phyloP scores from a whole-genome alignment of 2,797 vertebrate genomes.

The Orientallactaga sibirica region DNA sequence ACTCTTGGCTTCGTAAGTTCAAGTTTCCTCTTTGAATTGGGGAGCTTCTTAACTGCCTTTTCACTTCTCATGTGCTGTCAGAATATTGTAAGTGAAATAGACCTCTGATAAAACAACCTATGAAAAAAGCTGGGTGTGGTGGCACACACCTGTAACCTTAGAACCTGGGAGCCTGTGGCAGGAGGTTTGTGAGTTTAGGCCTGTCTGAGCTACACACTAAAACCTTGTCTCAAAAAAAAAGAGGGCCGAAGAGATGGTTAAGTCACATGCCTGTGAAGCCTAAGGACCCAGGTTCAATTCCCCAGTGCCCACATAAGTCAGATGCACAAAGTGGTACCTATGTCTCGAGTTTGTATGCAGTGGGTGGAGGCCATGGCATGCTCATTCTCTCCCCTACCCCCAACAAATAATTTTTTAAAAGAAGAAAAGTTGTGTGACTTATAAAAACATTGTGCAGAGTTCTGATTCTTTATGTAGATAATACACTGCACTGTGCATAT shows the following conservation, averaged over 20 bases:
- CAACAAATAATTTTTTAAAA: too few relatives aligned
- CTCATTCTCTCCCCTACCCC: too few relatives aligned
- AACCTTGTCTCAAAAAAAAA: background rate
- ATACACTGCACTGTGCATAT: background rate
- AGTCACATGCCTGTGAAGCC: too few relatives aligned
- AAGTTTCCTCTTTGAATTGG: background rate
- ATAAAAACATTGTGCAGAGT: background rate
- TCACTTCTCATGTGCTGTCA: slow-evolving; percentile 2
- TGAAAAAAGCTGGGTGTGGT: background rate
- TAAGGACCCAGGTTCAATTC: too few relatives aligned
- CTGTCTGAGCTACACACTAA: background rate
- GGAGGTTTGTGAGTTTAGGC: background rate
- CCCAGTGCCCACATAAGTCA: too few relatives aligned
- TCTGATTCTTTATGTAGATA: slow-evolving; percentile 17
- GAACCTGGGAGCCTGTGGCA: background rate
- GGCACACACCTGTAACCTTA: background rate
- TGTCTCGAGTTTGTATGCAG: too few relatives aligned
- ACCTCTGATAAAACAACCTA: background rate
- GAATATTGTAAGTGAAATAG: background rate
- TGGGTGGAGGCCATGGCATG: too few relatives aligned
- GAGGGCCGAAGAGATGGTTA: background rate
- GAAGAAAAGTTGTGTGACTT: too few relatives aligned
- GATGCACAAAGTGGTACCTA: too few relatives aligned
- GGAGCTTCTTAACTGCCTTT: slow-evolving; percentile 1
- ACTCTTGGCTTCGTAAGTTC: slow-evolving; percentile 96